phyloP scores from a whole-genome alignment of 2,888 invertebrate species.

The Drosophila affinis region DNA sequence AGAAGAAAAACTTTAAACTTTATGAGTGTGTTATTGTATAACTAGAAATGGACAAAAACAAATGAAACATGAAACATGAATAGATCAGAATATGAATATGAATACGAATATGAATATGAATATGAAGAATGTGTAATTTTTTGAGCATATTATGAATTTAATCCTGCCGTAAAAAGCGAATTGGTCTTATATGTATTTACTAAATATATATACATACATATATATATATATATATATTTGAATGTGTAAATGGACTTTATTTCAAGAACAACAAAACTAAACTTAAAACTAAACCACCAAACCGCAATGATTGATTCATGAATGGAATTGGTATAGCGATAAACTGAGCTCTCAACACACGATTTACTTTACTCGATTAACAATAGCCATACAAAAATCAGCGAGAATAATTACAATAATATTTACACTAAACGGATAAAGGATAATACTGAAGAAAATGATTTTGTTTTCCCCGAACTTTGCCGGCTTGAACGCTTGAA shows the following conservation, averaged over 20 bases:
- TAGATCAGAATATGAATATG: constrained; percentile 25
- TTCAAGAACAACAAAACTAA: constrained; percentile 41
- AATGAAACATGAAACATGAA: constrained; percentile 8
- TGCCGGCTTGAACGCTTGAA: neutral
- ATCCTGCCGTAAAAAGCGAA: constrained; percentile 78
- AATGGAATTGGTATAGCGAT: constrained; percentile 47
- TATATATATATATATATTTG: constrained; percentile 39
- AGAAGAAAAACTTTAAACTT: constrained; percentile 43
- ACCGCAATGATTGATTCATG: constrained; percentile 41
- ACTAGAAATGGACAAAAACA: constrained; percentile 21
- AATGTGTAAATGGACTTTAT: constrained; percentile 41
- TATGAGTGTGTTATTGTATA: constrained; percentile 55
- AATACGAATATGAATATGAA: constrained; percentile 26
- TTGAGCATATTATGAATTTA: constrained; percentile 73
- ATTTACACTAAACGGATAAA: constrained; percentile 13
- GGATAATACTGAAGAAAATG: neutral
- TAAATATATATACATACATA: constrained; percentile 46
- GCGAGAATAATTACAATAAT: constrained; percentile 8
- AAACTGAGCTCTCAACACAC: constrained; percentile 37
- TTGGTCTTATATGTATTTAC: constrained; percentile 70
- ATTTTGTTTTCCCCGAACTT: neutral
- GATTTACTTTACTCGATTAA: constrained; percentile 68
- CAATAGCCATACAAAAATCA: constrained; percentile 31
- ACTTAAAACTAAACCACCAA: constrained; percentile 58
- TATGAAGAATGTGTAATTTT: constrained; percentile 63